Conservation (phyloP, 2,113 vertebrate genomes). For the Heterotilapia buettikoferi region DNA sequence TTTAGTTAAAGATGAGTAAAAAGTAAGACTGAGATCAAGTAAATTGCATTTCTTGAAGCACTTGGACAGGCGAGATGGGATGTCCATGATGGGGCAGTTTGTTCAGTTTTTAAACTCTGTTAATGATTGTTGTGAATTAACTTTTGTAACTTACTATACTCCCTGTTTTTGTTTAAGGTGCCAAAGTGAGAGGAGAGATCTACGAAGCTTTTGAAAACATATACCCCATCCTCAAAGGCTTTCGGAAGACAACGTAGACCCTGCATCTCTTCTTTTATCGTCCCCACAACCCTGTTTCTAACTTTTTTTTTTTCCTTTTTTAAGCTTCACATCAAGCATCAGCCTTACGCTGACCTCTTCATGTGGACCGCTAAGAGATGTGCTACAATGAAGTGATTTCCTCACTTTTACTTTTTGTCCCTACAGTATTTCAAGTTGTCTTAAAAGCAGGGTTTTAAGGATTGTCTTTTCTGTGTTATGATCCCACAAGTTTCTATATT, state of each 20-base stretch:
- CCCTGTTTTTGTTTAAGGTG: conserved; percentile 71
- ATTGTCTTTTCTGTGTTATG: background rate
- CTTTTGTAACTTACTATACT: background rate
- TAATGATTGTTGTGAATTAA: background rate
- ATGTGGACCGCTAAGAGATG: conserved; percentile 13
- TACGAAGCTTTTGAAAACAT: conserved; percentile 99
- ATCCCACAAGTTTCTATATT: background rate
- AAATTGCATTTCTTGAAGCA: background rate
- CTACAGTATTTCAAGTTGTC: background rate
- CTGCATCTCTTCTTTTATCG: background rate
- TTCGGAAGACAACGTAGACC: conserved; percentile 92
- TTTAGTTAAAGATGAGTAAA: background rate
- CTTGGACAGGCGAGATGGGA: background rate
- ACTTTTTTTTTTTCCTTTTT: background rate
- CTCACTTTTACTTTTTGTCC: background rate
- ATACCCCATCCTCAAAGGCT: conserved; percentile 98
- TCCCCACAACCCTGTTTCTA: background rate
- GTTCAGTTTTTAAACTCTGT: background rate
- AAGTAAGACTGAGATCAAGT: background rate
- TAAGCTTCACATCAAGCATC: background rate
- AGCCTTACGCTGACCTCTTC: background rate
- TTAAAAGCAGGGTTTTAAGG: background rate
- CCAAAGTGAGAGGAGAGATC: conserved; percentile 96
- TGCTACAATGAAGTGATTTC: background rate
- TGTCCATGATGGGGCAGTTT: background rate